Conservation (phyloP, 1,140 invertebrate species). For the Drosophila seguyi region DNA sequence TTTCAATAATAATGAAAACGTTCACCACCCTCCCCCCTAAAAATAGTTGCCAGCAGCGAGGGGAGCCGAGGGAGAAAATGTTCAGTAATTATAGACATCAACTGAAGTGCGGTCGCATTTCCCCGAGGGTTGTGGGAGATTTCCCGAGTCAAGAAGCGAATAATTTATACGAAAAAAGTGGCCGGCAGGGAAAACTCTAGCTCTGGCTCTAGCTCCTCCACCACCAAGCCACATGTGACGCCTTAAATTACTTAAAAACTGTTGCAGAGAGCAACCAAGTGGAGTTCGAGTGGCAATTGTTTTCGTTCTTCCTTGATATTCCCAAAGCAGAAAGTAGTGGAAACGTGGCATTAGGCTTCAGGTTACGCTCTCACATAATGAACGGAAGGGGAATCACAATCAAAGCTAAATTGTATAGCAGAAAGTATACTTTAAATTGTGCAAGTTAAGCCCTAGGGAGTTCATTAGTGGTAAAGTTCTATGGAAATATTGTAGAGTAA, state of each 20-base stretch:
- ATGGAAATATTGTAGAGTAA: neutral
- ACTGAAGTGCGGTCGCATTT: slow-evolving; percentile 19
- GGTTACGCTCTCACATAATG: neutral
- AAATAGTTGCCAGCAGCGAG: neutral
- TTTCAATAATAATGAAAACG: slow-evolving; percentile 47
- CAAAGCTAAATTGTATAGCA: neutral
- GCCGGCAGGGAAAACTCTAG: slow-evolving; percentile 11
- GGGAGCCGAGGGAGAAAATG: neutral
- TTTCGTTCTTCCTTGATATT: slow-evolving; percentile 20
- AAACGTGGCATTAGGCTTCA: slow-evolving; percentile 14
- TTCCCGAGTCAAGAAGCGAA: slow-evolving; percentile 45
- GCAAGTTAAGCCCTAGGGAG: neutral
- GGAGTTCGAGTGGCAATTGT: slow-evolving; percentile 15
- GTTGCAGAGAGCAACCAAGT: slow-evolving; percentile 11
- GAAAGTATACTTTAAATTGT: neutral
- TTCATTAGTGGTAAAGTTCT: neutral
- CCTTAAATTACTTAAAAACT: slow-evolving; percentile 45
- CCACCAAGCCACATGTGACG: slow-evolving; percentile 47
- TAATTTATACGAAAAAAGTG: slow-evolving; percentile 50
- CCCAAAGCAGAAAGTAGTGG: slow-evolving; percentile 13
- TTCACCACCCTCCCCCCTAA: neutral
- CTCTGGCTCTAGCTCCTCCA: slow-evolving; percentile 1
- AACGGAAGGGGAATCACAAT: neutral
- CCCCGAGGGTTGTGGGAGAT: slow-evolving; percentile 37
- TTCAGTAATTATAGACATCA: slow-evolving; percentile 47